Percentiles rank a stretch among this genome's conserved stretches.
Conservation (phyloP, 2,113 vertebrate species). For the Procapra przewalskii region DNA sequence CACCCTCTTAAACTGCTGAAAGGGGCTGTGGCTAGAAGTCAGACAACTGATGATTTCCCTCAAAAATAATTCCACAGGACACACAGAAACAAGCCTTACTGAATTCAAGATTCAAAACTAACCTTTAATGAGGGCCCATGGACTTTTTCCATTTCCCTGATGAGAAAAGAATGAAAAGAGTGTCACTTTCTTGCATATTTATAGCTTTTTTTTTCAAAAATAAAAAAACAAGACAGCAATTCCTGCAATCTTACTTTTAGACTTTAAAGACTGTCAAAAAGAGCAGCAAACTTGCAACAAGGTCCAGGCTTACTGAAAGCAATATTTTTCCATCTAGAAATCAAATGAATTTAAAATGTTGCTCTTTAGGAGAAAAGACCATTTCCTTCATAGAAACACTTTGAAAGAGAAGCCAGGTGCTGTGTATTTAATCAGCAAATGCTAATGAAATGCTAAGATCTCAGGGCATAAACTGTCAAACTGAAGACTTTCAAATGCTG, state of each 20-base stretch:
- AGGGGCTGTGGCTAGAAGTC: background rate
- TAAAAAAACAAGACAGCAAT: background rate
- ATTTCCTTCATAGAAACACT: background rate
- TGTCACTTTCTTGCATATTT: conserved; percentile 40
- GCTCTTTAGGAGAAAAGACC: conserved; percentile 19
- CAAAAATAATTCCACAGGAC: background rate
- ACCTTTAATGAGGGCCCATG: conserved; percentile 50
- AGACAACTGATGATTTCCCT: background rate
- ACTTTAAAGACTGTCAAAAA: conserved; percentile 58
- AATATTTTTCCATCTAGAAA: conserved; percentile 52
- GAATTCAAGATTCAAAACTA: conserved; percentile 61
- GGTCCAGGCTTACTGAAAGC: conserved; percentile 37
- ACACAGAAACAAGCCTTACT: background rate
- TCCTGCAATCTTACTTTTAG: conserved; percentile 49
- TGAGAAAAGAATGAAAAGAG: conserved; percentile 48
- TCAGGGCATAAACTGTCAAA: background rate
- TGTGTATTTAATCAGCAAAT: conserved; percentile 13
- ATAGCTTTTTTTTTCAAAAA: conserved; percentile 21
- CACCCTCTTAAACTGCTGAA: background rate
- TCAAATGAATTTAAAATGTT: conserved; percentile 63
- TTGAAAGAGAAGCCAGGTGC: conserved; percentile 43
- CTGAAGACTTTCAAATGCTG: background rate
- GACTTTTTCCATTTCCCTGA: conserved; percentile 38
- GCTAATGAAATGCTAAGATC: conserved; percentile 30
- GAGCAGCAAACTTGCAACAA: conserved; percentile 49